Percentiles rank a stretch among this genome's conserved stretches.
Conservation (phyloP, 35 echinoderm and acorn worm genomes). For the Ophiothrix spiculata region DNA sequence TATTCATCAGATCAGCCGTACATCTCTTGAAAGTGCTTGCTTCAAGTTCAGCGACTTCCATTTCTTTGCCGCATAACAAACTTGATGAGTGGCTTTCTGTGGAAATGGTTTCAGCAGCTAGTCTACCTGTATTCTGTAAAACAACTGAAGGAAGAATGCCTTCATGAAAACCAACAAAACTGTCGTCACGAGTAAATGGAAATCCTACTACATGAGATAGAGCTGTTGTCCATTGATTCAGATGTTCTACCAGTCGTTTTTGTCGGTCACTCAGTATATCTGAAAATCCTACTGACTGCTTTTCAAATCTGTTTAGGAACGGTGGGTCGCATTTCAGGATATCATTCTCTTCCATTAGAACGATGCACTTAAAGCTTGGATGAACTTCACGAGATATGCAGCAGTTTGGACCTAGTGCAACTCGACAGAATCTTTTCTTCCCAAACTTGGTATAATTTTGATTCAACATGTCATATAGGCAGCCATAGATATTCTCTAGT, state of each 20-base stretch:
- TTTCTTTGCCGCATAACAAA: neutral
- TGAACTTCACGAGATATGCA: conserved; percentile 20
- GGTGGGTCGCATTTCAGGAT: conserved; percentile 16
- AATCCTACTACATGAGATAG: neutral
- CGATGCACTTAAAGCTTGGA: conserved; percentile 20
- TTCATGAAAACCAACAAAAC: conserved; percentile 14
- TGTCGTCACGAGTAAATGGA: conserved; percentile 16
- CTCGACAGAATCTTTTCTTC: conserved; percentile 21
- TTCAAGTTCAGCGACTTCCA: neutral
- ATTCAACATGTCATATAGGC: conserved; percentile 41
- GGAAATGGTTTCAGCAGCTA: neutral
- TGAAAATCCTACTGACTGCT: conserved; percentile 11
- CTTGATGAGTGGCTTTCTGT: neutral
- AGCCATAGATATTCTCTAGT: conserved; percentile 32
- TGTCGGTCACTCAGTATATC: conserved; percentile 3
- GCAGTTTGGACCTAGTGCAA: conserved; percentile 25
- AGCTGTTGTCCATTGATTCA: conserved; percentile 5
- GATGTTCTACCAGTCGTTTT: neutral
- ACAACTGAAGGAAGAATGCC: conserved; percentile 24
- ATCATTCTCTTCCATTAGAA: conserved; percentile 20
- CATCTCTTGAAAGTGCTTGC: neutral
- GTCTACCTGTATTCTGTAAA: neutral
- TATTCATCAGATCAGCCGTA: conserved; percentile 14
- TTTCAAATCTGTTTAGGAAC: conserved; percentile 40
- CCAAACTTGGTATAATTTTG: conserved; percentile 26